These are phyloP conservation scores for Prionailurus viverrinus DNA, from an alignment of 2,113 vertebrate genomes.

Conservation along the genomic window DNA sequence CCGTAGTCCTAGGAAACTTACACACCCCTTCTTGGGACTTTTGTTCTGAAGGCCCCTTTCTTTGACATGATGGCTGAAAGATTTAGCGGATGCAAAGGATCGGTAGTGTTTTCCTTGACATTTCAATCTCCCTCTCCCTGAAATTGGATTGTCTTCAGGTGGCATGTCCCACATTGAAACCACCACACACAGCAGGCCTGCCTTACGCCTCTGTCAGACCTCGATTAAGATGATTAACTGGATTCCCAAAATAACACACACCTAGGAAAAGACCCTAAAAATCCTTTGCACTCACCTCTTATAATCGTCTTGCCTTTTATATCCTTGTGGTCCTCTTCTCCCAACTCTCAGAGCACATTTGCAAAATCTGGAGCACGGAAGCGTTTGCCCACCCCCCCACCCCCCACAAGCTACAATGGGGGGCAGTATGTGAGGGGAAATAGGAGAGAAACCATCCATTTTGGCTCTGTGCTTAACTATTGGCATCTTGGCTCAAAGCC, in stretches of 20 bases:
- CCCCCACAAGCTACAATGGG: slow-evolving; percentile 62
- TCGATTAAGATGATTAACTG: neutral
- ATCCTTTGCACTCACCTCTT: neutral
- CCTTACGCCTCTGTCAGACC: neutral
- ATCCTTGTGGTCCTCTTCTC: neutral
- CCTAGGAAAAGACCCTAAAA: neutral
- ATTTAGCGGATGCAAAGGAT: no score
- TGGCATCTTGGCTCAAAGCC: slow-evolving; percentile 83
- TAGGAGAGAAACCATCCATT: slow-evolving; percentile 82
- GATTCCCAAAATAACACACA: neutral
- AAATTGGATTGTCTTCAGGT: neutral
- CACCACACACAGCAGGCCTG: accelerated
- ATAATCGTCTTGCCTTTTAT: neutral
- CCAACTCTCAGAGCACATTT: neutral
- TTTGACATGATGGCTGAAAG: accelerated
- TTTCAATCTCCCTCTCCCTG: neutral
- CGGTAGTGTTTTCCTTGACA: neutral
- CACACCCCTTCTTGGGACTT: accelerated
- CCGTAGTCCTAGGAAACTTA: neutral
- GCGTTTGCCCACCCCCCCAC: neutral
- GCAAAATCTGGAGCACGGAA: slow-evolving; percentile 71
- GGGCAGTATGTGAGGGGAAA: neutral
- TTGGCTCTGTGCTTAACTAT: slow-evolving; percentile 84
- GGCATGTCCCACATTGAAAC: accelerated
- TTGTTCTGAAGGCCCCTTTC: neutral